A percentile compares a stretch with the other conserved stretches of the same genome.
Conservation (phyloP, 1,140 invertebrate species). For the Drosophila hydei region DNA sequence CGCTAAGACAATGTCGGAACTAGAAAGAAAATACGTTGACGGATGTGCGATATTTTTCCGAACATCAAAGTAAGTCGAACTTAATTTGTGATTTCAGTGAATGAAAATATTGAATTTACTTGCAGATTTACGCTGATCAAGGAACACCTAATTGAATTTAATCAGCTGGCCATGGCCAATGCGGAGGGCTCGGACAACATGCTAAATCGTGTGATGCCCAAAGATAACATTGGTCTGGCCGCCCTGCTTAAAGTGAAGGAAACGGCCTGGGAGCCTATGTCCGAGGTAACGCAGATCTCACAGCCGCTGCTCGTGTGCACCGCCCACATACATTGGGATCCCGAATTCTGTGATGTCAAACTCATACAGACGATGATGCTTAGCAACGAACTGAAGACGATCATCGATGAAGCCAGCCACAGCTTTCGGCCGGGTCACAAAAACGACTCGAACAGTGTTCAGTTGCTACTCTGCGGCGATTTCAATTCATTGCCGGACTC, state of each 20-base stretch:
- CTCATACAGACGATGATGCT: slow-evolving; percentile 99
- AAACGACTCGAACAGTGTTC: slow-evolving; percentile 92
- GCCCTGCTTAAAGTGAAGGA: slow-evolving; percentile 97
- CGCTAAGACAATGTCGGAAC: slow-evolving; percentile 98
- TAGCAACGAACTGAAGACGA: slow-evolving; percentile 94
- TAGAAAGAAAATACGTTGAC: slow-evolving; percentile 98
- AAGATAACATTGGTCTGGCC: slow-evolving; percentile 99
- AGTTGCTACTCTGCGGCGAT: slow-evolving; percentile 98
- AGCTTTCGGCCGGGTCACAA: slow-evolving; percentile 87
- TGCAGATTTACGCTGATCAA: slow-evolving; percentile 96
- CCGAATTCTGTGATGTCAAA: slow-evolving; percentile 99
- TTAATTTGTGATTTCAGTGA: background rate
- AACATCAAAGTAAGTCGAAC: slow-evolving; percentile 91
- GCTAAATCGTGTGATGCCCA: slow-evolving; percentile 99
- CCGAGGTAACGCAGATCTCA: slow-evolving; percentile 90
- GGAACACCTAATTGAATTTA: slow-evolving; percentile 98
- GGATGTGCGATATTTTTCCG: slow-evolving; percentile 99
- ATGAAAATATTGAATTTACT: slow-evolving; percentile 16
- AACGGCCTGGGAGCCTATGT: slow-evolving; percentile 94
- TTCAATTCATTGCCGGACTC: slow-evolving; percentile 99
- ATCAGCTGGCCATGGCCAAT: slow-evolving; percentile 98
- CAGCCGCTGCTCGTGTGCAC: slow-evolving; percentile 97
- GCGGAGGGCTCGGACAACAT: slow-evolving; percentile 99
- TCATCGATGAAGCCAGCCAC: slow-evolving; percentile 90
- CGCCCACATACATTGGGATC: slow-evolving; percentile 99